A percentile compares a stretch with the other conserved stretches of the same genome.
Conservation (phyloP, 2,113 vertebrate genomes). For the Sterrhoptilus dennistouni region DNA sequence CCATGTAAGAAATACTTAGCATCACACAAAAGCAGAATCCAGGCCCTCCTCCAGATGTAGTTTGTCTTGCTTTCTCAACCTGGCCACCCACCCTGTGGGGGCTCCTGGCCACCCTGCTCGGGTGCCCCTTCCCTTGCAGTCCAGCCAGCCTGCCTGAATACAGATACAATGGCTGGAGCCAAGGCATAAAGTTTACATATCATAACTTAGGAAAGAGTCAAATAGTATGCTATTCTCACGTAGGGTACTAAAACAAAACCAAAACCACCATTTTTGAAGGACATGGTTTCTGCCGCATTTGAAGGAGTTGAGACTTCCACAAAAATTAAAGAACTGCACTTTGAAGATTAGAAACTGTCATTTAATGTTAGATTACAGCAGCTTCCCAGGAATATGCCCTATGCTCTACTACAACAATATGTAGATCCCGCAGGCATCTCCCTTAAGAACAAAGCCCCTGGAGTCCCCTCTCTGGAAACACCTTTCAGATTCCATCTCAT, state of each 20-base stretch:
- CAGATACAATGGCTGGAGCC: fast-evolving
- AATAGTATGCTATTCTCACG: neutral
- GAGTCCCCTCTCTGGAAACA: neutral
- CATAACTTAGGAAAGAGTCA: neutral
- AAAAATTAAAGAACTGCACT: neutral
- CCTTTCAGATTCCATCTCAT: neutral
- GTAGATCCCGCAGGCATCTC: neutral
- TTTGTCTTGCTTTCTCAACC: neutral
- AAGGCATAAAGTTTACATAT: neutral
- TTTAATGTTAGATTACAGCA: neutral
- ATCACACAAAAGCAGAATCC: fast-evolving
- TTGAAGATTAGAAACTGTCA: neutral
- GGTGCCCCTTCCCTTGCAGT: fast-evolving
- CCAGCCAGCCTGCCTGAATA: neutral
- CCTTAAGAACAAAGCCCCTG: neutral
- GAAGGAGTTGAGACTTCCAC: neutral
- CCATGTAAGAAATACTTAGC: neutral
- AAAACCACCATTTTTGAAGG: neutral
- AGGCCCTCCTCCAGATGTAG: neutral
- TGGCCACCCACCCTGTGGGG: neutral
- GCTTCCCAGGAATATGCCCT: neutral
- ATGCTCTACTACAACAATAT: neutral
- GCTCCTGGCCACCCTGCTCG: fast-evolving
- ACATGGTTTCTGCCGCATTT: neutral
- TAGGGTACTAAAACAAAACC: neutral